Conservation (phyloP, 2,113 vertebrate species). For the Tragelaphus buxtoni region DNA sequence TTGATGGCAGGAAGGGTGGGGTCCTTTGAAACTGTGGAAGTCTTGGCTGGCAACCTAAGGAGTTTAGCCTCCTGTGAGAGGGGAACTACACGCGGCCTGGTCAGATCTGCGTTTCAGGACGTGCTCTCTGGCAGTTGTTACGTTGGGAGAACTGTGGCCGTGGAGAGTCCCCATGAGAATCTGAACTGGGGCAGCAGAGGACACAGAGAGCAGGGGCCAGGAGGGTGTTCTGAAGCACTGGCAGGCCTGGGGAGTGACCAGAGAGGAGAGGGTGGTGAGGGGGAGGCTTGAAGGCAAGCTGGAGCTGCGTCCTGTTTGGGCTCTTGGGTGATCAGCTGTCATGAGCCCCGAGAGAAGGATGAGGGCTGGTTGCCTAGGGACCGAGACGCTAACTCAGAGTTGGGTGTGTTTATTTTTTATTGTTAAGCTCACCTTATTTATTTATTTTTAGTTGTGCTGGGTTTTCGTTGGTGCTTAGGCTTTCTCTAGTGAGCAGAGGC, state of each 20-base stretch:
- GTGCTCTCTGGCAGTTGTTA: not conserved
- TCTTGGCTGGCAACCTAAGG: not conserved
- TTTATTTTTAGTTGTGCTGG: no score
- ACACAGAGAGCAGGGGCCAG: no score
- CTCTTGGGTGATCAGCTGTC: not conserved
- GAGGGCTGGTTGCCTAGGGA: not conserved
- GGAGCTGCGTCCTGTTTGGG: not conserved
- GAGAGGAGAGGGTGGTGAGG: not conserved
- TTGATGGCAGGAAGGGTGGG: not conserved
- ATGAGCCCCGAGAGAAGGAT: not conserved
- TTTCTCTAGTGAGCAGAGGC: no score
- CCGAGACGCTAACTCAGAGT: not conserved
- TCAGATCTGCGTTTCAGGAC: not conserved
- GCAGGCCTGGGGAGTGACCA: not conserved
- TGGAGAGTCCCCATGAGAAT: not conserved
- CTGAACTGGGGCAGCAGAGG: not conserved
- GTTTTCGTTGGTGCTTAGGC: no score
- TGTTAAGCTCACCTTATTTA: no score
- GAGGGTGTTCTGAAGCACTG: not conserved
- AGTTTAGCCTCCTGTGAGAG: not conserved
- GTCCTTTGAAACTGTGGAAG: not conserved
- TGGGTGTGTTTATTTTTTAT: not conserved
- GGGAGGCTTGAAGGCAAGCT: not conserved
- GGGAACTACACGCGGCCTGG: not conserved
- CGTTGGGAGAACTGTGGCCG: not conserved